A percentile compares a stretch with the other conserved stretches of the same genome.
Evolutionary conservation across 1,140 invertebrate species (phyloP).

Genomic region (Drusus annulatus): DNA sequence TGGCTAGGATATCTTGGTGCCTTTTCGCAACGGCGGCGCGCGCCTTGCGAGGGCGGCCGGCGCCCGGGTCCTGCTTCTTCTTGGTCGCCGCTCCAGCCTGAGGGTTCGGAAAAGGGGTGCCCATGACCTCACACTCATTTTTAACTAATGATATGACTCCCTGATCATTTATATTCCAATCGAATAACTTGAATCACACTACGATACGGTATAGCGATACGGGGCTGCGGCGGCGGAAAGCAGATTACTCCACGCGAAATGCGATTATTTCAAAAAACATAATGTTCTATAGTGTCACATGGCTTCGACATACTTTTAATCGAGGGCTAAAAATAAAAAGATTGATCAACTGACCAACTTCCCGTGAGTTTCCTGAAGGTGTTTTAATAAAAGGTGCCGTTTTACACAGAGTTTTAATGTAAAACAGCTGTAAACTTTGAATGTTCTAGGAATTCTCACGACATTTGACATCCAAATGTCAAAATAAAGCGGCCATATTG

Average conservation of each 20-base stretch:
- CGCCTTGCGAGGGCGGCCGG: conserved; percentile 41
- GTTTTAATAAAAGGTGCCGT: conserved; percentile 12
- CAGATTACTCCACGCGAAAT: conserved; percentile 34
- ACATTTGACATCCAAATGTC: conserved; percentile 73
- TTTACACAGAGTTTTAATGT: conserved; percentile 33
- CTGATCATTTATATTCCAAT: conserved; percentile 63
- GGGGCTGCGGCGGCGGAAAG: conserved; percentile 14
- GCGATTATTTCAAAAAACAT: conserved; percentile 47
- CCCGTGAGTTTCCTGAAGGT: conserved; percentile 4
- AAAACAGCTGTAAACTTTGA: conserved; percentile 37
- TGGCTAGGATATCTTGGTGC: conserved; percentile 52
- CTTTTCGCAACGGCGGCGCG: conserved; percentile 63
- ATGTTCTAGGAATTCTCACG: conserved; percentile 66
- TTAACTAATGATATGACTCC: conserved; percentile 63
- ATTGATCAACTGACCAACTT: conserved; percentile 15
- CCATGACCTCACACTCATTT: conserved; percentile 71
- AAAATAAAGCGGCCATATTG: conserved; percentile 71
- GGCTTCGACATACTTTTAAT: conserved; percentile 38
- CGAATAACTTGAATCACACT: conserved; percentile 59
- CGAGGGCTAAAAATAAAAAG: conserved; percentile 47
- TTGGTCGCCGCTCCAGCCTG: conserved; percentile 47
- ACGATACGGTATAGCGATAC: conserved; percentile 57
- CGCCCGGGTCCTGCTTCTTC: conserved; percentile 59
- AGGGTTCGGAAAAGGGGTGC: conserved; percentile 71
- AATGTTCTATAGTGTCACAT: conserved; percentile 47